phyloP scores from a whole-genome alignment of 2,113 vertebrate species.

The Synodontis membranacea region DNA sequence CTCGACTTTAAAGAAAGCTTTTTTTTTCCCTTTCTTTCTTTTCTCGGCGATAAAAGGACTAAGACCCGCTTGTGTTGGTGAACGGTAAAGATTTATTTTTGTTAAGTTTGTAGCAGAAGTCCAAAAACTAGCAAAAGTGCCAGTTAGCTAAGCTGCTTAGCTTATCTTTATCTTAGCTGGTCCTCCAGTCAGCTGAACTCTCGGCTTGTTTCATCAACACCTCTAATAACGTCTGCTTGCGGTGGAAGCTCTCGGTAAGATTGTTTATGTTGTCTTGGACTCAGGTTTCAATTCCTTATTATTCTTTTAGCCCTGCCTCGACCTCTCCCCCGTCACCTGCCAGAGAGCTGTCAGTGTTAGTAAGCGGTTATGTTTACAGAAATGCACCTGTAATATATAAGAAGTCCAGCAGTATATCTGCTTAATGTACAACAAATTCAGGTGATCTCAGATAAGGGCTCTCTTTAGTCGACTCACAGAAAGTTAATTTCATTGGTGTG shows the following conservation, averaged over 20 bases:
- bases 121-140: constrained; percentile 4
- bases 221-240: not conserved
- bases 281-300: not conserved
- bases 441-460: not conserved
- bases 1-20: not conserved
- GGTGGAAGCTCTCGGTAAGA: constrained; percentile 17
- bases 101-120: not conserved
- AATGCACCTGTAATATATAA: not conserved
- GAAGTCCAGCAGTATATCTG: not conserved
- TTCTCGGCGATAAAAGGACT: not conserved
- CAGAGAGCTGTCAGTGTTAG: constrained; percentile 21
- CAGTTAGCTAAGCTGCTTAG: constrained; percentile 49
- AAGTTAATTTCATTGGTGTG: too few species aligned
- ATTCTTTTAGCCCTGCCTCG: not conserved
- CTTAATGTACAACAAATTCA: not conserved
- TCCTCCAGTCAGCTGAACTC: constrained; percentile 34
- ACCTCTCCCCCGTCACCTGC: not conserved
- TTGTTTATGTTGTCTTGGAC: not conserved
- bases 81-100: not conserved
- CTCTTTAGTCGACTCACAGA: not conserved
- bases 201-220: not conserved
- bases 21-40: too few species aligned
- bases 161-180: constrained; percentile 44
- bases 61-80: not conserved
- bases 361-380: not conserved